Conservation (phyloP, 2,113 vertebrate species). For the Picathartes gymnocephalus region DNA sequence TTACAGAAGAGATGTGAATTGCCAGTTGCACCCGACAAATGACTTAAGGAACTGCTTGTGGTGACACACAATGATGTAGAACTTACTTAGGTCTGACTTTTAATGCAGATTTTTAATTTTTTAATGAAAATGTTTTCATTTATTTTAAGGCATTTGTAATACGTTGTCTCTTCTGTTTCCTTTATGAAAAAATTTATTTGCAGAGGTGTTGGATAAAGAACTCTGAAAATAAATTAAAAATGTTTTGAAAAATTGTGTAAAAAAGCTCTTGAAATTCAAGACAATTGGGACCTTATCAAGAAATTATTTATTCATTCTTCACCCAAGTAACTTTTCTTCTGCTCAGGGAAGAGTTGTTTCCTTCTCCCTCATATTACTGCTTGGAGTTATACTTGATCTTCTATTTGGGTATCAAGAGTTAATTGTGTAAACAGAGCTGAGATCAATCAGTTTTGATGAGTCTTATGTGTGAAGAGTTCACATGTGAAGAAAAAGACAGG, state of each 20-base stretch:
- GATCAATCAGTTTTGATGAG: neutral
- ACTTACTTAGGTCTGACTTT: neutral
- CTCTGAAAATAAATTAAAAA: neutral
- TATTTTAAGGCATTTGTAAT: neutral
- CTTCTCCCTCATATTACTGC: neutral
- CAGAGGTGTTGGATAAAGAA: neutral
- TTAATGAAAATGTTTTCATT: neutral
- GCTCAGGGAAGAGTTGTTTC: neutral
- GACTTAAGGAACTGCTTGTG: neutral
- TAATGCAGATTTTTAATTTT: neutral
- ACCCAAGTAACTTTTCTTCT: neutral
- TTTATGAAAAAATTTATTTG: neutral
- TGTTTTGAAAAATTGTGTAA: neutral
- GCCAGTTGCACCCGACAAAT: neutral
- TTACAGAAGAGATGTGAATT: neutral
- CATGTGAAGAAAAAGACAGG: neutral
- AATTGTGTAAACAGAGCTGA: neutral
- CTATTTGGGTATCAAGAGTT: neutral
- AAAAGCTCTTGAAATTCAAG: neutral
- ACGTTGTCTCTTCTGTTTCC: neutral
- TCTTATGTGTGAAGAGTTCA: neutral
- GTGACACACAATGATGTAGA: neutral
- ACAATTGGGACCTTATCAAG: neutral
- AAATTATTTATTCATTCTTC: neutral
- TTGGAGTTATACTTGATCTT: neutral